Percentiles rank a stretch among this genome's conserved stretches.
Conservation (phyloP, 2,113 vertebrate species). For the Alligator mississippiensis region DNA sequence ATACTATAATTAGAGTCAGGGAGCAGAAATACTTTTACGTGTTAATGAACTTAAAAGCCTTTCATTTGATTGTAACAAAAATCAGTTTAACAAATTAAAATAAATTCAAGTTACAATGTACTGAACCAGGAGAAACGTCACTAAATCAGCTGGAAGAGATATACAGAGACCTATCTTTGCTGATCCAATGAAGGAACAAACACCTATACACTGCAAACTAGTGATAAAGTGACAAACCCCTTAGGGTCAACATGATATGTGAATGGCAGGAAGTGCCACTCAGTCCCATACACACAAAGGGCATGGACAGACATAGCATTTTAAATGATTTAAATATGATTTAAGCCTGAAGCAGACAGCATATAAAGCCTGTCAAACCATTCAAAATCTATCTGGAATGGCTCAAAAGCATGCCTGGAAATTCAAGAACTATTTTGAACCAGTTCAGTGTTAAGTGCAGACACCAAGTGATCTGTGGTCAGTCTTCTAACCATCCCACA, state of each 20-base stretch:
- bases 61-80: neutral
- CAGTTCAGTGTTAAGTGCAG: too few relatives aligned
- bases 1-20: neutral
- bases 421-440: too few relatives aligned
- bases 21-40: neutral
- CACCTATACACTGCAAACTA: too few relatives aligned
- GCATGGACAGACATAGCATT: neutral
- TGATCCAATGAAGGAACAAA: neutral
- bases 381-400: too few relatives aligned
- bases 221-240: neutral
- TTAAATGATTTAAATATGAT: too few relatives aligned
- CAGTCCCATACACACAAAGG: neutral
- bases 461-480: too few relatives aligned
- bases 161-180: neutral
- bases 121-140: neutral
- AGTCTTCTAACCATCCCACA: too few relatives aligned
- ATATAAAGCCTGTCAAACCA: too few relatives aligned
- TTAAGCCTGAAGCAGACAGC: too few relatives aligned
- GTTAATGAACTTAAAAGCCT: neutral
- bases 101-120: neutral
- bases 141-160: neutral
- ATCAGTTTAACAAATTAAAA: neutral
- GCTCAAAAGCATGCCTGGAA: too few relatives aligned
- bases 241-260: neutral
- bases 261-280: neutral